These are phyloP conservation scores for Platycheirus albimanus DNA, from an alignment of 2,888 invertebrate species.

Conservation along the genomic window DNA sequence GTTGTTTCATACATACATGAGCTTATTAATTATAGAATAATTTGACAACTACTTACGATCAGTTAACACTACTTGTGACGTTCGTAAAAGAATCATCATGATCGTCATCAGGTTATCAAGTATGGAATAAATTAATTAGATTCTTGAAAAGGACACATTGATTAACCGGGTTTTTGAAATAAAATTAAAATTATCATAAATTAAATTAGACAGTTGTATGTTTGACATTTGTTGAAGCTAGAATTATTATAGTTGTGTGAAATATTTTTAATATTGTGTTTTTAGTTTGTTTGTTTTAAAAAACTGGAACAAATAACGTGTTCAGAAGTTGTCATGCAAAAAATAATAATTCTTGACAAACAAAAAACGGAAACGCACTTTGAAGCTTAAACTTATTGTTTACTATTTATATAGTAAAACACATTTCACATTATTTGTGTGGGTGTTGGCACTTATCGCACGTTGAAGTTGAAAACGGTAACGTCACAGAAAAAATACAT, in stretches of 20 bases:
- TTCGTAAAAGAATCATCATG: neutral
- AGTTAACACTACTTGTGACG: neutral
- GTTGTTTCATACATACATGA: neutral
- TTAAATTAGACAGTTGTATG: conserved; percentile 7
- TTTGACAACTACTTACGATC: neutral
- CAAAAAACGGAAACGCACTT: conserved; percentile 34
- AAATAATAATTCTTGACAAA: conserved; percentile 44
- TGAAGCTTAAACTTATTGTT: conserved; percentile 9
- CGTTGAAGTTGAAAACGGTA: no score
- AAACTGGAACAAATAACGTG: conserved; percentile 27
- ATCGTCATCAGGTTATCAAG: conserved; percentile 34
- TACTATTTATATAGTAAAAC: neutral
- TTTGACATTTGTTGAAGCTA: conserved; percentile 36
- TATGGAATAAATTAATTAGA: conserved; percentile 37
- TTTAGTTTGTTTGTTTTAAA: neutral
- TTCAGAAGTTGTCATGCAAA: conserved; percentile 16
- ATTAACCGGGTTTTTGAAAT: conserved; percentile 1
- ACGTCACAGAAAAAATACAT: no score
- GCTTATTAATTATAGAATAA: conserved; percentile 14
- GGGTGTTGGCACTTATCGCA: conserved; percentile 1
- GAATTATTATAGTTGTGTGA: no score
- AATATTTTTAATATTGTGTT: neutral
- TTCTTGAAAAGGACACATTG: conserved; percentile 29
- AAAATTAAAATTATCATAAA: no score
- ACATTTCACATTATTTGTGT: neutral